Evolutionary conservation across 1,140 invertebrate species (phyloP).

Genomic region (Pararge aegeria): DNA sequence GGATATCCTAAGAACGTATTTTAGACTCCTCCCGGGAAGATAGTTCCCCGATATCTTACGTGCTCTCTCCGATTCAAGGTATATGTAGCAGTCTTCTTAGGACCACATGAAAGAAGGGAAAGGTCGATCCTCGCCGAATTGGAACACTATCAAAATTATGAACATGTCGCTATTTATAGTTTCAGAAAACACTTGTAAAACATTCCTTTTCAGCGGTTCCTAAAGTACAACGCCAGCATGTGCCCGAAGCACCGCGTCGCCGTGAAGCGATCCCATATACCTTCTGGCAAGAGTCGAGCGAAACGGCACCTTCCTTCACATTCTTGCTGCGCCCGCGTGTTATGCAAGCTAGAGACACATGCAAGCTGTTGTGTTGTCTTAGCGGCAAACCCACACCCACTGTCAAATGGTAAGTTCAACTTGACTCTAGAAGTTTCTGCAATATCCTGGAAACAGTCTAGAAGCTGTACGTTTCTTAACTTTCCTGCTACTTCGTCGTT

Average conservation of each 20-base stretch:
- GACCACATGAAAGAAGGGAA: too few species aligned
- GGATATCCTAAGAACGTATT: too few species aligned
- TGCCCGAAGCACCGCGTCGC: conserved; percentile 87
- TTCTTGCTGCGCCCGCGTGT: conserved; percentile 98
- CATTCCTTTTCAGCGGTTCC: conserved; percentile 83
- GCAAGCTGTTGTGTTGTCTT: conserved; percentile 98
- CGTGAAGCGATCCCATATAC: conserved; percentile 91
- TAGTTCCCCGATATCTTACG: too few species aligned
- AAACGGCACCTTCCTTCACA: conserved; percentile 95
- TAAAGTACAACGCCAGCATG: conserved; percentile 89
- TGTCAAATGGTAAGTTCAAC: conserved; percentile 77
- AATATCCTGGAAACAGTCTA: background rate
- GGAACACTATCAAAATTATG: too few species aligned
- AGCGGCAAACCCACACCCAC: conserved; percentile 96
- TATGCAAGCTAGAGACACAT: conserved; percentile 96
- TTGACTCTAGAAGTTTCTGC: background rate
- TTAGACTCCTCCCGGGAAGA: too few species aligned
- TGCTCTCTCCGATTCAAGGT: too few species aligned
- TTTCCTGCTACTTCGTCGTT: too few species aligned
- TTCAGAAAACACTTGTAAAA: background rate
- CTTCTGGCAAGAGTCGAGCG: conserved; percentile 93
- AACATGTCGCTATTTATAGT: background rate
- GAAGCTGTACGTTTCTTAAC: background rate
- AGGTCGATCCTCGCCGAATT: too few species aligned
- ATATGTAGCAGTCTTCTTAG: too few species aligned